Conservation (phyloP, 2,113 vertebrate species). For the Protomyctophum bolini region DNA sequence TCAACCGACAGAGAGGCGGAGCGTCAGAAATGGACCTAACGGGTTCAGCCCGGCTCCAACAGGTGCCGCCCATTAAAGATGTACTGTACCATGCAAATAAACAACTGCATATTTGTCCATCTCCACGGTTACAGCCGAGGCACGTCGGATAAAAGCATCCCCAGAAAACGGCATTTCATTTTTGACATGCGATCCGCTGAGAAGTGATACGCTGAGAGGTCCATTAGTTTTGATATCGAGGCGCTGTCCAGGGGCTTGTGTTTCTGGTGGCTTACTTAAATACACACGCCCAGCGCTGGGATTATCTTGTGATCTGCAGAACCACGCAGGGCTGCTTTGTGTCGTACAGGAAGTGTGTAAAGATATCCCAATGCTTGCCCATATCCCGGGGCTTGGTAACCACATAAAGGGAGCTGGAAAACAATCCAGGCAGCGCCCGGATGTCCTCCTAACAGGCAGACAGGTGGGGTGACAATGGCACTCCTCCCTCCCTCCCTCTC, state of each 20-base stretch:
- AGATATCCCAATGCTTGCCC: slow-evolving; percentile 40
- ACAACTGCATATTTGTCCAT: too few species aligned
- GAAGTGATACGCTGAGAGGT: not conserved
- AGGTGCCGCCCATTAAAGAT: too few species aligned
- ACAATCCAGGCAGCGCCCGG: slow-evolving; percentile 48
- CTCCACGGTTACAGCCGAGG: too few species aligned
- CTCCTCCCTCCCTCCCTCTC: slow-evolving; percentile 30
- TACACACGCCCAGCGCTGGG: slow-evolving; percentile 4
- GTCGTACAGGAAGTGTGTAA: slow-evolving; percentile 55
- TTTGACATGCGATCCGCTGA: not conserved
- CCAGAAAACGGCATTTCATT: too few species aligned
- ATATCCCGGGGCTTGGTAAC: slow-evolving; percentile 48
- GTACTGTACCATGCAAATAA: too few species aligned
- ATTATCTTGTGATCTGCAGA: slow-evolving; percentile 52
- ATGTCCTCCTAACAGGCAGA: slow-evolving; percentile 54
- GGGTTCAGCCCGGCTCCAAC: too few species aligned
- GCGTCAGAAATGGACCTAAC: too few species aligned
- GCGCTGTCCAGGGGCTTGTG: slow-evolving; percentile 18
- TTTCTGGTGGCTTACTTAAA: slow-evolving; percentile 27
- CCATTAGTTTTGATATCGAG: slow-evolving; percentile 2
- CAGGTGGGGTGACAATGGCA: slow-evolving; percentile 54
- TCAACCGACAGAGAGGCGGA: too few species aligned
- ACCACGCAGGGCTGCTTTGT: slow-evolving; percentile 50
- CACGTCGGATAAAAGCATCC: too few species aligned
- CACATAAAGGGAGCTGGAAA: slow-evolving; percentile 56